Evolutionary conservation across 2,113 vertebrate species (phyloP).

Genomic region (Gavia stellata): DNA sequence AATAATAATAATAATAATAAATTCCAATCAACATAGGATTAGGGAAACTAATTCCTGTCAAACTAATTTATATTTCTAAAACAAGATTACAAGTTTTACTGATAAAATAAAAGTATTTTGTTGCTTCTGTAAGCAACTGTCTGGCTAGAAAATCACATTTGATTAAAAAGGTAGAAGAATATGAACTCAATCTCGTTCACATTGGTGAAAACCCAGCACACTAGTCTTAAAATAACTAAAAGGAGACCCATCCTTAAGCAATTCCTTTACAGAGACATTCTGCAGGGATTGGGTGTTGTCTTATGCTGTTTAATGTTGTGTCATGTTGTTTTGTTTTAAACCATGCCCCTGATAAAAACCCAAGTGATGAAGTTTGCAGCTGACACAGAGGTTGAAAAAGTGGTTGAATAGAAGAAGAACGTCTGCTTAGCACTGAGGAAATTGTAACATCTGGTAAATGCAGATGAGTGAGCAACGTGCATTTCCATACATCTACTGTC

Average conservation of each 20-base stretch:
- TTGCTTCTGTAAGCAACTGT: not conserved
- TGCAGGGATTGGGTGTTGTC: not conserved
- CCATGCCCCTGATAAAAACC: not conserved
- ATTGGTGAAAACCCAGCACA: not conserved
- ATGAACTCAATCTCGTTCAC: not conserved
- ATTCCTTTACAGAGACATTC: not conserved
- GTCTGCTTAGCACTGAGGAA: not conserved
- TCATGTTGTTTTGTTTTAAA: not conserved
- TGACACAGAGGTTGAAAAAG: not conserved
- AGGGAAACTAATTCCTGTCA: not conserved
- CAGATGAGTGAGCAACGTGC: not conserved
- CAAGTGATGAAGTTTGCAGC: not conserved
- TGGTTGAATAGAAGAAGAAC: rapidly evolving
- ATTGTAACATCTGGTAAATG: not conserved
- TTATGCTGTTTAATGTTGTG: not conserved
- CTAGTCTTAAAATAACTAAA: not conserved
- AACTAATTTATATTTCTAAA: not conserved
- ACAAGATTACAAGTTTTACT: not conserved
- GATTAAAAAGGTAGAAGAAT: not conserved
- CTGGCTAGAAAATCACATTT: not conserved
- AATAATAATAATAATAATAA: not conserved
- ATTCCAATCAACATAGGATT: not conserved
- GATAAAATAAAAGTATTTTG: not conserved
- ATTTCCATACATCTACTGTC: not conserved
- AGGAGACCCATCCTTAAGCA: not conserved